Evolutionary conservation across 2,797 vertebrate species (phyloP).

Genomic region (Hylomyscus alleni): DNA sequence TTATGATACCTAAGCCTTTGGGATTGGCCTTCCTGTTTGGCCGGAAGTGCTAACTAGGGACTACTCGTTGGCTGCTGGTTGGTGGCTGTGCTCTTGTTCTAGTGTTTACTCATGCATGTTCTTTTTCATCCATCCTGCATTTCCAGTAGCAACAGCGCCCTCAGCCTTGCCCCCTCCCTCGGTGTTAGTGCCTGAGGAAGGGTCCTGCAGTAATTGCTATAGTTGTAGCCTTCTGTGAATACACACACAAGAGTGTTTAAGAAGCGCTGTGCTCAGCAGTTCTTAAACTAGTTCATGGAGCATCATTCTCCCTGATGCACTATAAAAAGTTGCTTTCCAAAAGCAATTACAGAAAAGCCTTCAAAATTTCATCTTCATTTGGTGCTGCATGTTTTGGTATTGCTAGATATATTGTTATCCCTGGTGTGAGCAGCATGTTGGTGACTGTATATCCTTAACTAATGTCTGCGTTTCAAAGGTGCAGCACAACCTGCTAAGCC

Average conservation of each 20-base stretch:
- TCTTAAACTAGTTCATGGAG: background rate
- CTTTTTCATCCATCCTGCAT: background rate
- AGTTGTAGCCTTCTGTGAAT: background rate
- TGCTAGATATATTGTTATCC: background rate
- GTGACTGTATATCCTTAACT: background rate
- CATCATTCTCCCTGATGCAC: background rate
- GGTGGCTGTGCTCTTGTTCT: background rate
- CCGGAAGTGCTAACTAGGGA: background rate
- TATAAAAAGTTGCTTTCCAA: slow-evolving; percentile 20
- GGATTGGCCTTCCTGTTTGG: background rate
- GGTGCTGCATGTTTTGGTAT: background rate
- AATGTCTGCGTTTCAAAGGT: slow-evolving; percentile 89
- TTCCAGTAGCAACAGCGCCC: background rate
- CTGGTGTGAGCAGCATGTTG: background rate
- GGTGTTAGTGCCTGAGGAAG: background rate
- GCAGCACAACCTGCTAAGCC: slow-evolving; percentile 97
- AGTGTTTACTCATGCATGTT: background rate
- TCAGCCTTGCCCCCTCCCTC: background rate
- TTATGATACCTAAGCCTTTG: background rate
- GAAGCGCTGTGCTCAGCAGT: background rate
- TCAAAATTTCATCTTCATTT: slow-evolving; percentile 46
- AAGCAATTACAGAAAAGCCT: slow-evolving; percentile 26
- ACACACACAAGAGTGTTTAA: background rate
- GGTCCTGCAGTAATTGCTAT: background rate
- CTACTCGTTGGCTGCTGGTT: background rate